Conservation (phyloP, 2,888 invertebrate genomes). For the Polydrusus tereticollis region DNA sequence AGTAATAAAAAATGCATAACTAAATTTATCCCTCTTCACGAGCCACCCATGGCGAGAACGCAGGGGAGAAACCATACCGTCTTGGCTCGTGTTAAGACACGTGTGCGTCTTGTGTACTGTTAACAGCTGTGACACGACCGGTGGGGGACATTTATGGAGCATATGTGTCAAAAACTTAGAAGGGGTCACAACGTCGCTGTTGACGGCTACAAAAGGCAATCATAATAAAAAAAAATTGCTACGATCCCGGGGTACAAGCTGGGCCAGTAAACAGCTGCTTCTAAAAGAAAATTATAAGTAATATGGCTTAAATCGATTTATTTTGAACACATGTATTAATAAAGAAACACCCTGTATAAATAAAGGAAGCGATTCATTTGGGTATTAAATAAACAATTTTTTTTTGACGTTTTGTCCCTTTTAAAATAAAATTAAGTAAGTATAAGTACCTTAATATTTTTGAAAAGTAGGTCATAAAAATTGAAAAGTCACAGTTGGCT, state of each 20-base stretch:
- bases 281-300: too few species aligned
- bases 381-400: too few species aligned
- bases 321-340: too few species aligned
- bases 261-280: too few species aligned
- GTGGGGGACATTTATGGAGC: constrained; percentile 64
- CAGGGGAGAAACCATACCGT: constrained; percentile 33
- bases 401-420: too few species aligned
- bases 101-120: constrained; percentile 61
- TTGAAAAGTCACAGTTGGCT: too few species aligned
- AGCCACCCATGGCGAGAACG: constrained; percentile 25
- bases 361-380: too few species aligned
- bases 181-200: constrained; percentile 50
- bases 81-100: constrained; percentile 61
- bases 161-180: constrained; percentile 59
- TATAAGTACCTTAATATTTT: too few species aligned
- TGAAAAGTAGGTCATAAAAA: too few species aligned
- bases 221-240: constrained; percentile 20
- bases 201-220: constrained; percentile 2
- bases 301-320: too few species aligned
- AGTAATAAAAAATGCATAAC: not conserved
- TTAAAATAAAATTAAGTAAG: too few species aligned
- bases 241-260: not conserved
- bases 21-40: not conserved
- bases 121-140: constrained; percentile 64
- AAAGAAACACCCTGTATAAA: too few species aligned